phyloP scores from a whole-genome alignment of 2,888 invertebrate species.

The Crossocerus cetratus region DNA sequence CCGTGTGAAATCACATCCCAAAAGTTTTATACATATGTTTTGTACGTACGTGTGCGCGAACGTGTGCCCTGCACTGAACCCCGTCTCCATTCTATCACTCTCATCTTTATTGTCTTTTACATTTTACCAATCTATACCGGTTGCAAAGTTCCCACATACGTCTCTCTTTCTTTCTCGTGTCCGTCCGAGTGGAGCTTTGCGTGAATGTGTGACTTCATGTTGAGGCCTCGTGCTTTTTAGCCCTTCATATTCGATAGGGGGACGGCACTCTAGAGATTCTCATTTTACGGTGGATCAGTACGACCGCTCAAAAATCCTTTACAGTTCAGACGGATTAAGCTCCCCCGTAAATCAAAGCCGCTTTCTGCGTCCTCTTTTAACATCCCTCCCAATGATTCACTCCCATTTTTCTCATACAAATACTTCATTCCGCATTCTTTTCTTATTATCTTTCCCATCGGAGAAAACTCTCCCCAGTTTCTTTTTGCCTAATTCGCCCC shows the following conservation, averaged over 20 bases:
- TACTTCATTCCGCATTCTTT: constrained; percentile 6
- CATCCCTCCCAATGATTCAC: constrained; percentile 1
- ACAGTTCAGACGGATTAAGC: constrained; percentile 35
- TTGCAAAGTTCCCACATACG: background rate
- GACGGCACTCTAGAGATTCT: constrained; percentile 27
- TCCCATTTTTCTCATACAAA: constrained; percentile 15
- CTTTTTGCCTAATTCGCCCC: constrained; percentile 52
- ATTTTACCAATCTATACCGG: constrained; percentile 9
- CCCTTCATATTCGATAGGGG: constrained; percentile 29
- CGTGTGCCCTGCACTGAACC: constrained; percentile 72
- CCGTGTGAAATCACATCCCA: constrained; percentile 83
- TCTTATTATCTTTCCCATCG: constrained; percentile 4
- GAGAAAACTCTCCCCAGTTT: constrained; percentile 19
- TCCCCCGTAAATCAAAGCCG: constrained; percentile 26
- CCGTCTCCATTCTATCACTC: constrained; percentile 31
- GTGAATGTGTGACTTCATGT: constrained; percentile 68
- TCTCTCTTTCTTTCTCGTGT: constrained; percentile 62
- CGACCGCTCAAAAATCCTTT: constrained; percentile 13
- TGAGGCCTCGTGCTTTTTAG: constrained; percentile 50
- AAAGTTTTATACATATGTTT: constrained; percentile 76
- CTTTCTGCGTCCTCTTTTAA: background rate
- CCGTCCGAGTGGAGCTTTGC: constrained; percentile 74
- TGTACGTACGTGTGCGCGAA: constrained; percentile 76
- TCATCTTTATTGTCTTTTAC: constrained; percentile 34
- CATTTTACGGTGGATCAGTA: constrained; percentile 14